Conservation (phyloP, 1,140 invertebrate species). For the Drosophila sp. region DNA sequence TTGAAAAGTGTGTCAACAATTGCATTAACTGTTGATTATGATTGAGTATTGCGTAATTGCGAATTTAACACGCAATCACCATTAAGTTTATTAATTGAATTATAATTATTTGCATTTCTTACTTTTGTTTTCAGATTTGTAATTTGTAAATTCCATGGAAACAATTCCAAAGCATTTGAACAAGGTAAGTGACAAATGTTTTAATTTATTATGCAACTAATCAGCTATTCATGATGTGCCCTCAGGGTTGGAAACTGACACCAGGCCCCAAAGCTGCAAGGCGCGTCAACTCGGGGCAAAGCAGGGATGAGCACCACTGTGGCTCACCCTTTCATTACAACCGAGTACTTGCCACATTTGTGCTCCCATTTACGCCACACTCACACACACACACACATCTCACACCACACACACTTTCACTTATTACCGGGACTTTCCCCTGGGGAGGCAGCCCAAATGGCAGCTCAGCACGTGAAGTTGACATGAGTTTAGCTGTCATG, state of each 20-base stretch:
- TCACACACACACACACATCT: conserved; percentile 16
- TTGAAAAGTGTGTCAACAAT: conserved; percentile 30
- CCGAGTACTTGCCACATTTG: conserved; percentile 45
- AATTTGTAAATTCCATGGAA: conserved; percentile 46
- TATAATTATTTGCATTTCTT: conserved; percentile 13
- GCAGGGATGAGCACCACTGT: not conserved
- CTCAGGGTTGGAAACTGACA: conserved; percentile 62
- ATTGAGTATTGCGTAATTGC: conserved; percentile 13
- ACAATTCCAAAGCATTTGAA: conserved; percentile 28
- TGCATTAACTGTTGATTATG: conserved; percentile 23
- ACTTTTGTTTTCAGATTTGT: conserved; percentile 19
- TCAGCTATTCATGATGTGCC: conserved; percentile 71
- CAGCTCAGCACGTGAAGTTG: conserved; percentile 59
- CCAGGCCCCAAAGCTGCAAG: conserved; percentile 23
- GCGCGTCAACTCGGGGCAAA: not conserved
- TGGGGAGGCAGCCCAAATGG: conserved; percentile 64
- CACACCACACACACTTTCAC: conserved; percentile 67
- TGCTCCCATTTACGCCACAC: conserved; percentile 36
- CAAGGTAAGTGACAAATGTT: conserved; percentile 64
- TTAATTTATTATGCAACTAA: conserved; percentile 76
- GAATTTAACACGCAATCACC: conserved; percentile 3
- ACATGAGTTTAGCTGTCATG: conserved; percentile 18
- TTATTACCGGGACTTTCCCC: conserved; percentile 59
- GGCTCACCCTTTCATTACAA: conserved; percentile 41
- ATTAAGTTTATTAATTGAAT: conserved; percentile 28